A percentile compares a stretch with the other conserved stretches of the same genome.
Conservation (phyloP, 2,888 invertebrate species). For the Rambutsinella grinnellia region DNA sequence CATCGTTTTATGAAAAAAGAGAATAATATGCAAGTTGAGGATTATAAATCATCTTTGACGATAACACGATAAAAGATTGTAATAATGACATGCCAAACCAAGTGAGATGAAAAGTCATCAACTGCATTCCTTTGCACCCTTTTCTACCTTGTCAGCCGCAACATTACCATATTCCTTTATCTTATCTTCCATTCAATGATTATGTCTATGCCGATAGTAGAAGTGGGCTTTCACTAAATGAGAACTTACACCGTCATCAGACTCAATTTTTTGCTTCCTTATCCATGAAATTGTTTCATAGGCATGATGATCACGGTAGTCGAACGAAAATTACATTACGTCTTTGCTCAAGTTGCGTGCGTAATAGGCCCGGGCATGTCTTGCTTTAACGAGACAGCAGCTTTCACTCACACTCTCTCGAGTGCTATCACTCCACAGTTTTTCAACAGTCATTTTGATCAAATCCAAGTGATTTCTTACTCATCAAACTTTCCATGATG, state of each 20-base stretch:
- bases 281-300: constrained; percentile 39
- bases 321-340: too few relatives aligned
- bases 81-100: constrained; percentile 18
- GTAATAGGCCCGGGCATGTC: not conserved
- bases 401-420: too few relatives aligned
- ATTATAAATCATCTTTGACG: constrained; percentile 38
- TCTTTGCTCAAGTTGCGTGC: too few relatives aligned
- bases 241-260: not conserved
- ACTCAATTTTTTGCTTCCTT: constrained; percentile 5
- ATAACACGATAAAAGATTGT: constrained; percentile 1
- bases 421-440: too few relatives aligned
- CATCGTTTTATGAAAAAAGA: too few relatives aligned
- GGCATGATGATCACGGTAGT: constrained; percentile 2
- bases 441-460: too few relatives aligned
- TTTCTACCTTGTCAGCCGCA: not conserved
- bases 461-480: too few relatives aligned
- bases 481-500: too few relatives aligned
- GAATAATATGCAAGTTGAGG: constrained; percentile 1
- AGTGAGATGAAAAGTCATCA: constrained; percentile 20
- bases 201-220: not conserved
- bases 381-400: not conserved
- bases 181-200: too few relatives aligned
- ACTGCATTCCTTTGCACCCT: not conserved
- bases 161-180: not conserved
- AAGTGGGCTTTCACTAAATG: not conserved